These are phyloP conservation scores for Actenoides lindsayi DNA, from an alignment of 2,113 vertebrate species.

Conservation along the genomic window DNA sequence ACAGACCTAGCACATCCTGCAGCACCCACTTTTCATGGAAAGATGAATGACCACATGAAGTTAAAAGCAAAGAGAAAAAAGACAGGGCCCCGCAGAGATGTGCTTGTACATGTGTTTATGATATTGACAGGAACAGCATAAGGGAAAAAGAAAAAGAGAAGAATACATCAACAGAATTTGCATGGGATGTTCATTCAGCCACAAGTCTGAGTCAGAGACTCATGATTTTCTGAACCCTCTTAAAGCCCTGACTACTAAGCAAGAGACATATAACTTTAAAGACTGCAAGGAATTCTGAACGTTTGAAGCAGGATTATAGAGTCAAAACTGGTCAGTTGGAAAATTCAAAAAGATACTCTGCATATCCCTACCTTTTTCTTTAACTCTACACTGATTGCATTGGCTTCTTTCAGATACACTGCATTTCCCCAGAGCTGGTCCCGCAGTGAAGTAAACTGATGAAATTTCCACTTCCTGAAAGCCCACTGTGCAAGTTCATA, in stretches of 20 bases:
- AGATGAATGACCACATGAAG: not conserved
- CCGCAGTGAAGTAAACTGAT: constrained; percentile 96
- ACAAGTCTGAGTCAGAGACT: not conserved
- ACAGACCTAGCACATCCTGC: not conserved
- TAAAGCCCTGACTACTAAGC: not conserved
- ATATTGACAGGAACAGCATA: not conserved
- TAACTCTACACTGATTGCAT: constrained; percentile 96
- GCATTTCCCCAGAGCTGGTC: constrained; percentile 98
- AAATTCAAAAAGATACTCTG: not conserved
- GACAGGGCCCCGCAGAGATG: not conserved
- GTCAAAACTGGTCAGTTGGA: not conserved
- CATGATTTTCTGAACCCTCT: not conserved
- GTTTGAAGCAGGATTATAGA: not conserved
- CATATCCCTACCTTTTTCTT: constrained; percentile 90
- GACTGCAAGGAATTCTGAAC: not conserved
- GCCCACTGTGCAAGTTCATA: constrained; percentile 95
- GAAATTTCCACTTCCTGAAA: constrained; percentile 96
- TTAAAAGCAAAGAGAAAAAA: not conserved
- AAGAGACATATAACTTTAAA: not conserved
- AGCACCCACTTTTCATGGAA: not conserved
- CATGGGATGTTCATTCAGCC: not conserved
- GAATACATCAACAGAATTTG: not conserved
- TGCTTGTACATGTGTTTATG: not conserved
- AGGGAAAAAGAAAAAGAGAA: not conserved
- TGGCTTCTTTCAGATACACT: constrained; percentile 96